These are phyloP conservation scores for Corythornis vintsioides DNA, from an alignment of 2,113 vertebrate species.

Conservation along the genomic window DNA sequence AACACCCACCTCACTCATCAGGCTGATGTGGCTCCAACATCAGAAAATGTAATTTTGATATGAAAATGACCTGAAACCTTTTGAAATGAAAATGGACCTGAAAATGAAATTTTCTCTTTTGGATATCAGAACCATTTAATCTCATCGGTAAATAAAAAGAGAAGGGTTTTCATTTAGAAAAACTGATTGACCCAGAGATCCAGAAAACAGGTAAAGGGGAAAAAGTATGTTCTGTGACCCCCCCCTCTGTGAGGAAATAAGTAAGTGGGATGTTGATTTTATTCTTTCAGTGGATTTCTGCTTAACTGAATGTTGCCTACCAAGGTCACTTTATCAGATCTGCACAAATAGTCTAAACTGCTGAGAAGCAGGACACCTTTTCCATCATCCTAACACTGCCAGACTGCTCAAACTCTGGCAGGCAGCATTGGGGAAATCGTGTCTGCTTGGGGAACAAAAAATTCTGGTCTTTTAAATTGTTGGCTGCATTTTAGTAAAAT, in stretches of 20 bases:
- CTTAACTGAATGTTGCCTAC: not conserved
- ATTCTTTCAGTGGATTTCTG: not conserved
- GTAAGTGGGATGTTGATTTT: not conserved
- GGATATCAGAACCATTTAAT: not conserved
- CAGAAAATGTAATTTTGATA: too few relatives aligned
- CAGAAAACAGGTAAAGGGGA: not conserved
- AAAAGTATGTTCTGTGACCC: fast-evolving
- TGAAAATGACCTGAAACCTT: too few relatives aligned
- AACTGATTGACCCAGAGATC: not conserved
- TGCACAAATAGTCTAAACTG: not conserved
- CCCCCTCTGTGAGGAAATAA: not conserved
- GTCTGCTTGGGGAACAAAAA: not conserved
- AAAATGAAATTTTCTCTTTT: not conserved
- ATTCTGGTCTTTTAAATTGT: not conserved
- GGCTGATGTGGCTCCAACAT: not conserved
- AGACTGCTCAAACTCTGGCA: not conserved
- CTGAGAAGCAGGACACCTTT: not conserved
- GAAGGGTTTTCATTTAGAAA: not conserved
- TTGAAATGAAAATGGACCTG: too few relatives aligned
- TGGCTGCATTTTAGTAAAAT: not conserved
- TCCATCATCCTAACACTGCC: not conserved
- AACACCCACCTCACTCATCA: not conserved
- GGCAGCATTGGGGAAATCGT: fast-evolving
- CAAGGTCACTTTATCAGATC: not conserved
- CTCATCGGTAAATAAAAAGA: not conserved